Evolutionary conservation across 1,140 invertebrate species (phyloP).

Genomic region (Hylaeus anthracinus): DNA sequence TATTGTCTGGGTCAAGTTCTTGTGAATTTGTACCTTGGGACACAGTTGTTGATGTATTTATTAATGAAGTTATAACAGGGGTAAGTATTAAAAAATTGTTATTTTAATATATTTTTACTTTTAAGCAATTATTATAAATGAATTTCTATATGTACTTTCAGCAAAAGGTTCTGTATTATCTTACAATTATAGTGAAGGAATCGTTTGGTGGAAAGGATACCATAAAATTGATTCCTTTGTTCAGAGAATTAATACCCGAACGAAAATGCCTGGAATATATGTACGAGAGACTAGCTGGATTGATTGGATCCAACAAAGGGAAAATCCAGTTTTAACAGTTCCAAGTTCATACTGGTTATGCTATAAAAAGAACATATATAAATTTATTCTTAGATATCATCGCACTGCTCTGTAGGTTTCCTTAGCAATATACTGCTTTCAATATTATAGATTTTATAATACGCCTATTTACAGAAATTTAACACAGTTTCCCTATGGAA

Average conservation of each 20-base stretch:
- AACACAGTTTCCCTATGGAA: conserved; percentile 69
- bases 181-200: conserved; percentile 75
- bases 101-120: background rate
- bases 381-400: conserved; percentile 78
- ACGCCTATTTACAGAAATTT: conserved; percentile 56
- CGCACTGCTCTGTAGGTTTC: conserved; percentile 70
- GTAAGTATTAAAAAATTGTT: conserved; percentile 70
- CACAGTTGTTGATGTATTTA: conserved; percentile 82
- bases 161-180: conserved; percentile 77
- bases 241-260: conserved; percentile 75
- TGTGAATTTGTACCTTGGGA: conserved; percentile 80
- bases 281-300: conserved; percentile 74
- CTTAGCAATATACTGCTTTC: background rate
- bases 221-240: conserved; percentile 75
- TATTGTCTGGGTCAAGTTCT: conserved; percentile 72
- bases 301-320: conserved; percentile 72
- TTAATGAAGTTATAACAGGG: conserved; percentile 84
- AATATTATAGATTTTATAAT: background rate
- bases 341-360: conserved; percentile 79
- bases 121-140: background rate
- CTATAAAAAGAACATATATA: conserved; percentile 77
- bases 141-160: conserved; percentile 57
- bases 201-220: conserved; percentile 64
- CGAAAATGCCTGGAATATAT: conserved; percentile 81
- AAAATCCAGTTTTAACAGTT: conserved; percentile 72